Evolutionary conservation across 1,140 invertebrate genomes (phyloP).

Genomic region (Caenorhabditis tropicalis): DNA sequence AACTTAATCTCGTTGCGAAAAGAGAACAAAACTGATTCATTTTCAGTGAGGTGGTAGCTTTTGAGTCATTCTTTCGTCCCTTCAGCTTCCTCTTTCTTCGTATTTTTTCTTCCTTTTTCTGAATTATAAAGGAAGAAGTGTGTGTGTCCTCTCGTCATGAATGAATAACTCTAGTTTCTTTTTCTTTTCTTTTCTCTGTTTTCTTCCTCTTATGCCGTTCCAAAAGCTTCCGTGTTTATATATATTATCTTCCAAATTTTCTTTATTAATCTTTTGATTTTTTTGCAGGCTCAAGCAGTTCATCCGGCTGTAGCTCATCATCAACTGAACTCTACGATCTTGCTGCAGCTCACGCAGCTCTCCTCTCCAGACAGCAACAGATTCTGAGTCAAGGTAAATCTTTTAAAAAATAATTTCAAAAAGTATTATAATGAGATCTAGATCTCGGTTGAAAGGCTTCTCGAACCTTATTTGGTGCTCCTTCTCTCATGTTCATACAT

Average conservation of each 20-base stretch:
- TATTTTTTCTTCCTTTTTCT: slow-evolving; percentile 9
- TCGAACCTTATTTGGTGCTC: not conserved
- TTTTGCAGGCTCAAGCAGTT: slow-evolving; percentile 50
- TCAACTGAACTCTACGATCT: slow-evolving; percentile 51
- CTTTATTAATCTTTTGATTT: not conserved
- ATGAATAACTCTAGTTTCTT: slow-evolving; percentile 19
- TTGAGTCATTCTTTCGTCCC: not conserved
- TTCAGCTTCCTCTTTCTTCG: not conserved
- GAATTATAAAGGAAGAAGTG: not conserved
- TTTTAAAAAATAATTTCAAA: not conserved
- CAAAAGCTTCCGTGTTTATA: not conserved
- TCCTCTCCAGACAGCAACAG: slow-evolving; percentile 14
- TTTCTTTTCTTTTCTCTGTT: not conserved
- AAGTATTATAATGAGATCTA: not conserved
- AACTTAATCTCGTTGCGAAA: not conserved
- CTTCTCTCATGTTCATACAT: not conserved
- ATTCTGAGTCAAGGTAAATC: slow-evolving; percentile 15
- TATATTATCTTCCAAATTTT: not conserved
- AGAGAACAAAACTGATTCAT: not conserved
- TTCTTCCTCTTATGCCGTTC: not conserved
- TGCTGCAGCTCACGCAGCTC: slow-evolving; percentile 22
- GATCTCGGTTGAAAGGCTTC: not conserved
- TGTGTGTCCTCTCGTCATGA: not conserved
- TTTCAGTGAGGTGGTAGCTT: not conserved
- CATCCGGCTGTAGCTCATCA: slow-evolving; percentile 53